These are phyloP conservation scores for Oppia nitens DNA, from an alignment of 1,140 invertebrate species.

Conservation along the genomic window DNA sequence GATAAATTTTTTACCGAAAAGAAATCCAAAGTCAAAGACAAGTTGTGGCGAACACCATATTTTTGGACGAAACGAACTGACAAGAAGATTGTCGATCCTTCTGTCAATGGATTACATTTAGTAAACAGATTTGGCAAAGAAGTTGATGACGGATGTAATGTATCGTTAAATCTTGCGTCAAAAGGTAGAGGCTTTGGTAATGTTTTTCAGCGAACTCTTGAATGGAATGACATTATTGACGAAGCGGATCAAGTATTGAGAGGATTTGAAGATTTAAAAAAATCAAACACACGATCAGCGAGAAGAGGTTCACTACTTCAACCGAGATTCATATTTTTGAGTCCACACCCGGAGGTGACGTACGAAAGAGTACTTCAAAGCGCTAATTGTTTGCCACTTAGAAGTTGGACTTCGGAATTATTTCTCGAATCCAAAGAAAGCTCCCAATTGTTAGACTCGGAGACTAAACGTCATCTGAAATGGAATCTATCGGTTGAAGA, in stretches of 20 bases:
- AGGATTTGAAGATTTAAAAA: background rate
- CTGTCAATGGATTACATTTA: background rate
- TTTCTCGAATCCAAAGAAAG: background rate
- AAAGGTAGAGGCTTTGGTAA: background rate
- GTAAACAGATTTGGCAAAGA: constrained; percentile 11
- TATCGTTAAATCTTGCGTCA: background rate
- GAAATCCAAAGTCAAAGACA: constrained; percentile 7
- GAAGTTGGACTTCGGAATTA: constrained; percentile 10
- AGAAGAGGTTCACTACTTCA: constrained; percentile 7
- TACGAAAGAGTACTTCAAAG: background rate
- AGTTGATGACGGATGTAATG: constrained; percentile 6
- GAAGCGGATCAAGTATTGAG: constrained; percentile 6
- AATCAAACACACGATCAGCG: background rate
- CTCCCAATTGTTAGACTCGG: background rate
- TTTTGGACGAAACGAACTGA: background rate
- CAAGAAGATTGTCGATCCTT: background rate
- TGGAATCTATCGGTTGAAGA: constrained; percentile 4
- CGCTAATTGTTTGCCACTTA: background rate
- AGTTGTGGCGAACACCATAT: constrained; percentile 11
- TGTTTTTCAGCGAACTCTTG: background rate
- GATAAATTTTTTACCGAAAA: background rate
- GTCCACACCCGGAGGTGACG: constrained; percentile 6
- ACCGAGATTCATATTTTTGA: constrained; percentile 4
- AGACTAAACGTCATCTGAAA: background rate
- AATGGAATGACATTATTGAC: background rate